Evolutionary conservation across 2,888 invertebrate species (phyloP).

Genomic region (Thyatira batis): DNA sequence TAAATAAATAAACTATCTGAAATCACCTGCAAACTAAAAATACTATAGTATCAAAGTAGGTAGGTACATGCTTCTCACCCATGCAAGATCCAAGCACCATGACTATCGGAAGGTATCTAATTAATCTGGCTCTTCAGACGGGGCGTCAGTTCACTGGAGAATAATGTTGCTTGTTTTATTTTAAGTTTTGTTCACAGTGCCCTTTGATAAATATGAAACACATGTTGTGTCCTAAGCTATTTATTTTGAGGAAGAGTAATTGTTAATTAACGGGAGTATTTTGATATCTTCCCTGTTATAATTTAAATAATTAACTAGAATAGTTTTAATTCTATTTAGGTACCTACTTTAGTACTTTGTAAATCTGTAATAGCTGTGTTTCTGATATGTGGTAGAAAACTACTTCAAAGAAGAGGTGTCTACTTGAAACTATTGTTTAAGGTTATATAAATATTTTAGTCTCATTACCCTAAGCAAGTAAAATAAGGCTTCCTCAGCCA

Average conservation of each 20-base stretch:
- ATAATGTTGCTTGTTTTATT: constrained; percentile 1
- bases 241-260: not conserved
- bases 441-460: not conserved
- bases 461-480: not conserved
- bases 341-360: no score
- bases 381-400: not conserved
- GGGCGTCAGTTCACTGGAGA: constrained; percentile 1
- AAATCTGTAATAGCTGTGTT: not conserved
- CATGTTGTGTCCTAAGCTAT: not conserved
- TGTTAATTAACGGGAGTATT: not conserved
- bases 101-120: constrained; percentile 62
- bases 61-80: constrained; percentile 28
- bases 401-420: not conserved
- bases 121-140: constrained; percentile 50
- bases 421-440: not conserved
- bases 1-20: no score
- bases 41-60: constrained; percentile 18
- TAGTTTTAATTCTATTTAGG: no score
- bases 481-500: not conserved
- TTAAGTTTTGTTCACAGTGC: not conserved
- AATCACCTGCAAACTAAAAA: no score
- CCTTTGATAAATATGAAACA: not conserved
- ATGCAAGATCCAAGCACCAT: constrained; percentile 35
- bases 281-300: not conserved
- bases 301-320: no score